A percentile compares a stretch with the other conserved stretches of the same genome.
Conservation (phyloP, 2,113 vertebrate species). For the Erpornis zantholeuca region DNA sequence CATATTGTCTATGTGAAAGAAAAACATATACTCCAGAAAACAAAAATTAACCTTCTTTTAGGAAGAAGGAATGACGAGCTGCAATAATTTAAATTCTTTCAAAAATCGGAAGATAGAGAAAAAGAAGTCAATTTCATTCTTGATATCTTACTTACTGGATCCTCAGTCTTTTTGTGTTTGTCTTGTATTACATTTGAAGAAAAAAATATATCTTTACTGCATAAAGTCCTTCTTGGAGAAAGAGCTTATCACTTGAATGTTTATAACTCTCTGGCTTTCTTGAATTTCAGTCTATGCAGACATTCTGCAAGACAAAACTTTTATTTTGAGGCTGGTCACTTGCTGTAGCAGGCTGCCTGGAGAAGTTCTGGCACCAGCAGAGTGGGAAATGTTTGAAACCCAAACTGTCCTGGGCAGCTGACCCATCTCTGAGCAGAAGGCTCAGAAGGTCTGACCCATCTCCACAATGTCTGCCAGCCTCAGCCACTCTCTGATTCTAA, state of each 20-base stretch:
- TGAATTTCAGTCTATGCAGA: background rate
- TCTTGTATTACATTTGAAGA: background rate
- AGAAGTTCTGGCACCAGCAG: background rate
- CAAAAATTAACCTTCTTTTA: background rate
- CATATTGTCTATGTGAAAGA: background rate
- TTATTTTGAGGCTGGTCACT: background rate
- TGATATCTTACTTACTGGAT: background rate
- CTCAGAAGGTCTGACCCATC: background rate
- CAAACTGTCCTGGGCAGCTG: background rate
- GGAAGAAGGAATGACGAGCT: background rate
- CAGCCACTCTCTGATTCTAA: background rate
- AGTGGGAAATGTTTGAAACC: background rate
- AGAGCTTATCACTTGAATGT: background rate
- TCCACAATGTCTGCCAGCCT: background rate
- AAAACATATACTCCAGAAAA: background rate
- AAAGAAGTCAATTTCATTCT: background rate
- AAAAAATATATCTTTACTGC: background rate
- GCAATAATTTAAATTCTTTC: background rate
- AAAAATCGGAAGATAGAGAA: background rate
- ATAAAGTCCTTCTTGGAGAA: background rate
- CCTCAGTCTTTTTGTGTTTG: background rate
- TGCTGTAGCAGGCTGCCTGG: accelerated
- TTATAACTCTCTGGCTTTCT: background rate
- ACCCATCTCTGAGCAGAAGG: background rate
- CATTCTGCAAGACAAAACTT: background rate